Evolutionary conservation across 2,113 vertebrate genomes (phyloP).

Genomic region (Rhinogobius similis): DNA sequence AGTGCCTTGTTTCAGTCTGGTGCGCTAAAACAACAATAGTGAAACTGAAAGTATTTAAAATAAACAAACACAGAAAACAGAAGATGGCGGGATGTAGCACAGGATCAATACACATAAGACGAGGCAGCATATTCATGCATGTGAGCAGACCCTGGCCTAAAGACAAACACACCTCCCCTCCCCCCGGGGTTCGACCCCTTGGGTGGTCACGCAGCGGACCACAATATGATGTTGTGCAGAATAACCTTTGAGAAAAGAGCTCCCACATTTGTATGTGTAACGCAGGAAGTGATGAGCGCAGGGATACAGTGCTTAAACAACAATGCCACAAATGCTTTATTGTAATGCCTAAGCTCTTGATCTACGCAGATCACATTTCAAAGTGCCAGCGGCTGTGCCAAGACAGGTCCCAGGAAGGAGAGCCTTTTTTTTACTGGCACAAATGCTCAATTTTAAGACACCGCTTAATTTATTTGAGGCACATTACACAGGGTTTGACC

Average conservation of each 20-base stretch:
- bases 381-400: constrained; percentile 65
- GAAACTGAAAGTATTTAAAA: constrained; percentile 47
- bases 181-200: constrained; percentile 76
- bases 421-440: constrained; percentile 57
- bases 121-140: constrained; percentile 68
- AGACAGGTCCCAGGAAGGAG: constrained; percentile 69
- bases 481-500: constrained; percentile 27
- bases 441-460: constrained; percentile 55
- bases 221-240: constrained; percentile 62
- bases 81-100: constrained; percentile 20
- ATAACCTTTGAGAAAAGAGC: constrained; percentile 53
- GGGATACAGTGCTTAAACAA: constrained; percentile 29
- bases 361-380: constrained; percentile 72
- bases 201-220: constrained; percentile 84
- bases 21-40: constrained; percentile 53
- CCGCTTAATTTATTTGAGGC: constrained; percentile 42
- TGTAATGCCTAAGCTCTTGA: constrained; percentile 73
- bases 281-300: constrained; percentile 14
- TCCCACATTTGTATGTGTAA: constrained; percentile 19
- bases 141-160: constrained; percentile 68
- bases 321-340: constrained; percentile 69
- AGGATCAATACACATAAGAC: constrained; percentile 66
- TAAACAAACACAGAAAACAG: constrained; percentile 40
- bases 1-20: constrained; percentile 34
- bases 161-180: constrained; percentile 68